A percentile compares a stretch with the other conserved stretches of the same genome.
Evolutionary conservation across 2,888 invertebrate species (phyloP).

Genomic region (Baccha elongata): DNA sequence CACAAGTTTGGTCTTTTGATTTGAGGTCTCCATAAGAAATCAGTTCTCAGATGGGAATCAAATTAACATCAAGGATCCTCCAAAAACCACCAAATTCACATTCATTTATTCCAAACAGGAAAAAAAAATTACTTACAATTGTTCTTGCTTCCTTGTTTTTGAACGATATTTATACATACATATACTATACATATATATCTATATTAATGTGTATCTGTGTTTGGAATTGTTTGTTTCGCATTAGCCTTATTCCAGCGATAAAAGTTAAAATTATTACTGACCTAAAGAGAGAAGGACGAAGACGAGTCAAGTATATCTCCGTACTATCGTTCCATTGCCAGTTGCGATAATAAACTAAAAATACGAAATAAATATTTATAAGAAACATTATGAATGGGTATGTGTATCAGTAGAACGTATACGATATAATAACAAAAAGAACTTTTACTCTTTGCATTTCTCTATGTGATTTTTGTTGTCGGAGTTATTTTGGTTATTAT

Average conservation of each 20-base stretch:
- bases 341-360: conserved; percentile 48
- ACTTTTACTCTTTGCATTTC: background rate
- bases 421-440: conserved; percentile 29
- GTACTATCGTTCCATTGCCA: background rate
- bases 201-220: background rate
- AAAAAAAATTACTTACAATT: conserved; percentile 41
- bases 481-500: conserved; percentile 55
- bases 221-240: conserved; percentile 48
- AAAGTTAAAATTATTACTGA: conserved; percentile 45
- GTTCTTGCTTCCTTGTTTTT: conserved; percentile 6
- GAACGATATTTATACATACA: conserved; percentile 31
- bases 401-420: too few relatives aligned
- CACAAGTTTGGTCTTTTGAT: conserved; percentile 25
- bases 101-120: conserved; percentile 53
- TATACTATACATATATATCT: background rate
- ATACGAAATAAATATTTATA: conserved; percentile 68
- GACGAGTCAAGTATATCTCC: background rate
- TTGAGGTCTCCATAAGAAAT: conserved; percentile 54
- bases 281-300: conserved; percentile 24
- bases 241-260: conserved; percentile 37
- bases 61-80: conserved; percentile 61
- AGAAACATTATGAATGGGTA: too few relatives aligned
- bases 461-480: conserved; percentile 8
- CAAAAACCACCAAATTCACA: conserved; percentile 51
- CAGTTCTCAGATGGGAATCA: conserved; percentile 59